Conservation (phyloP, 1,140 invertebrate genomes). For the Phocides pigmalion region DNA sequence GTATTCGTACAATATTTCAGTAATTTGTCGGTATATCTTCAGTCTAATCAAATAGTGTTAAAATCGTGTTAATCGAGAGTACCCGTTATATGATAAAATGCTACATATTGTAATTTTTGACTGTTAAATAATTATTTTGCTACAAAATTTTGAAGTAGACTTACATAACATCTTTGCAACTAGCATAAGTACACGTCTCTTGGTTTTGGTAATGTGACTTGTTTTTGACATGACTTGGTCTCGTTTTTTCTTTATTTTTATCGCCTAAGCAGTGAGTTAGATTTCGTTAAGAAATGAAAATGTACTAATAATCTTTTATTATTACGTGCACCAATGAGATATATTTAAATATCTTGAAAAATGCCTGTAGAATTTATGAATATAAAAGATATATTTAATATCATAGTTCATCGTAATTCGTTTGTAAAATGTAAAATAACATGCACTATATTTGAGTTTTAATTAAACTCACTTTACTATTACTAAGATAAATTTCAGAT, state of each 20-base stretch:
- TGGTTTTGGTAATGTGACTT: constrained; percentile 35
- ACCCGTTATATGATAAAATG: too few species aligned
- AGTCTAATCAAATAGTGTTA: too few species aligned
- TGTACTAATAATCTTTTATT: background rate
- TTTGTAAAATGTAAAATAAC: background rate
- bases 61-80: too few species aligned
- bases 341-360: background rate
- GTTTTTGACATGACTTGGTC: constrained; percentile 18
- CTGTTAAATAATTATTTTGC: background rate
- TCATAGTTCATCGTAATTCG: background rate
- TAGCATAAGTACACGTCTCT: constrained; percentile 38
- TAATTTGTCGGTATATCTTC: background rate
- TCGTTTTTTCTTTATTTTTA: background rate
- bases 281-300: background rate
- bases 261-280: constrained; percentile 2
- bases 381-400: too few species aligned
- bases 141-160: background rate
- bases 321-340: background rate
- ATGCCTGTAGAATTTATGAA: too few species aligned
- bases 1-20: background rate
- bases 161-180: constrained; percentile 7
- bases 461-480: background rate
- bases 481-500: background rate
- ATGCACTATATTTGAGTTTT: background rate
- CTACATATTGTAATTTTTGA: background rate